A percentile compares a stretch with the other conserved stretches of the same genome.
Evolutionary conservation across 35 echinoderm and acorn worm species (phyloP).

Genomic region (Acanthaster planci): DNA sequence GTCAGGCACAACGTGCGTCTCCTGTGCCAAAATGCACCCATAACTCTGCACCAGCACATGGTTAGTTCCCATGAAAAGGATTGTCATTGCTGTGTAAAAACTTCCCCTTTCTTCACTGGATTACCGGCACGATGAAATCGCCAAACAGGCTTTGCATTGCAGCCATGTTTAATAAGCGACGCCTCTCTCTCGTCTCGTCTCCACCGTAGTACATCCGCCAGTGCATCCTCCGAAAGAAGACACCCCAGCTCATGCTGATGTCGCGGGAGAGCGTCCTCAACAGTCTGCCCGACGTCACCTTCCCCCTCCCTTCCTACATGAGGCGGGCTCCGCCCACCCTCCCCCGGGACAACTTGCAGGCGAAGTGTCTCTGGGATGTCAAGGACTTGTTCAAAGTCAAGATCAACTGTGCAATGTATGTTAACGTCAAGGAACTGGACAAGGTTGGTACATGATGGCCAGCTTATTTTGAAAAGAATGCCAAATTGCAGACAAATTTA

Average conservation of each 20-base stretch:
- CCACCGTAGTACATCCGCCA: slow-evolving; percentile 88
- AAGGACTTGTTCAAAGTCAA: slow-evolving; percentile 68
- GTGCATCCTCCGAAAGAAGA: slow-evolving; percentile 73
- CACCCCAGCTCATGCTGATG: slow-evolving; percentile 95
- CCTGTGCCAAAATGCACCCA: too few relatives aligned
- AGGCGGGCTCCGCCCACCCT: slow-evolving; percentile 63
- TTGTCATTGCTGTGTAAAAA: too few relatives aligned
- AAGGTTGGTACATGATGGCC: slow-evolving; percentile 57
- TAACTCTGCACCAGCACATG: too few relatives aligned
- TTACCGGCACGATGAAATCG: too few relatives aligned
- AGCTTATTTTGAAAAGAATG: too few relatives aligned
- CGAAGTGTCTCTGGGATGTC: slow-evolving; percentile 78
- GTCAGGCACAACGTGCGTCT: too few relatives aligned
- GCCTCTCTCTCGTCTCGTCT: neutral
- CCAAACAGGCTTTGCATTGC: too few relatives aligned
- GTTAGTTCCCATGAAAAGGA: too few relatives aligned
- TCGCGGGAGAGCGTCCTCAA: slow-evolving; percentile 92
- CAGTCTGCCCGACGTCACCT: slow-evolving; percentile 79
- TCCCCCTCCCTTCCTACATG: slow-evolving; percentile 92
- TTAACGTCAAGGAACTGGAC: slow-evolving; percentile 97
- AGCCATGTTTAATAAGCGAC: too few relatives aligned
- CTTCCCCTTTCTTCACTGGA: too few relatives aligned
- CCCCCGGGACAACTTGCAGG: slow-evolving; percentile 38
- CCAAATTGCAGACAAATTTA: too few relatives aligned
- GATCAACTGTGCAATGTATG: slow-evolving; percentile 98